Evolutionary conservation across 2,113 vertebrate genomes (phyloP).

Genomic region (Phyllostomus discolor): DNA sequence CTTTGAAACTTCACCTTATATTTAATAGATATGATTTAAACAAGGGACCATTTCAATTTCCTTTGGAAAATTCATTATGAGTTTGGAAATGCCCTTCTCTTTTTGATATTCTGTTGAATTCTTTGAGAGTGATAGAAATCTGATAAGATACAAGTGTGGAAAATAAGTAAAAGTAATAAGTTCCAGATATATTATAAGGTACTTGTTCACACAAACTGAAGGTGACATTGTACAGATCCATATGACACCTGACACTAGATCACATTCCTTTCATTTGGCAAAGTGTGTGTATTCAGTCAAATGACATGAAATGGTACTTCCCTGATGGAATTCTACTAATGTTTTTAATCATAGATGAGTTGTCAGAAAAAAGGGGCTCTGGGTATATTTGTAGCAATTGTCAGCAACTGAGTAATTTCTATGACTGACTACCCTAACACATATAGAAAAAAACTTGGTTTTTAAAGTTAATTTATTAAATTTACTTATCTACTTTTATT

Average conservation of each 20-base stretch:
- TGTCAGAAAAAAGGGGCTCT: neutral
- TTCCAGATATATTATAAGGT: neutral
- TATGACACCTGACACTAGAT: neutral
- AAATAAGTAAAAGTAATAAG: constrained; percentile 14
- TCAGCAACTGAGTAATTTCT: constrained; percentile 22
- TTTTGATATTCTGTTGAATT: neutral
- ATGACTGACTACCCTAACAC: constrained; percentile 36
- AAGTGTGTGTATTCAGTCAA: neutral
- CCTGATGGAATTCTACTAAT: neutral
- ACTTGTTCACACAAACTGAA: constrained; percentile 5
- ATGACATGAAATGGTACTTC: neutral
- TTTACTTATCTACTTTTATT: constrained; percentile 47
- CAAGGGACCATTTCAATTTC: constrained; percentile 45
- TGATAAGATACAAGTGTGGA: constrained; percentile 32
- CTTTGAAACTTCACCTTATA: constrained; percentile 42
- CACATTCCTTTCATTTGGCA: neutral
- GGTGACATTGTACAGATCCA: neutral
- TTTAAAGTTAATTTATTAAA: constrained; percentile 35
- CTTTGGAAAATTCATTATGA: constrained; percentile 59
- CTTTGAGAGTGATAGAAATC: neutral
- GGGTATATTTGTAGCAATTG: neutral
- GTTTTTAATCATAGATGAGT: constrained; percentile 5
- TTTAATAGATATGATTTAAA: constrained; percentile 57
- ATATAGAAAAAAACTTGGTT: constrained; percentile 17
- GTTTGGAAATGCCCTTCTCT: constrained; percentile 24